Evolutionary conservation across 2,888 invertebrate species (phyloP), one percentile per base, ranked within the genome.

Genomic region (Xestia rhomboidea): DNA sequence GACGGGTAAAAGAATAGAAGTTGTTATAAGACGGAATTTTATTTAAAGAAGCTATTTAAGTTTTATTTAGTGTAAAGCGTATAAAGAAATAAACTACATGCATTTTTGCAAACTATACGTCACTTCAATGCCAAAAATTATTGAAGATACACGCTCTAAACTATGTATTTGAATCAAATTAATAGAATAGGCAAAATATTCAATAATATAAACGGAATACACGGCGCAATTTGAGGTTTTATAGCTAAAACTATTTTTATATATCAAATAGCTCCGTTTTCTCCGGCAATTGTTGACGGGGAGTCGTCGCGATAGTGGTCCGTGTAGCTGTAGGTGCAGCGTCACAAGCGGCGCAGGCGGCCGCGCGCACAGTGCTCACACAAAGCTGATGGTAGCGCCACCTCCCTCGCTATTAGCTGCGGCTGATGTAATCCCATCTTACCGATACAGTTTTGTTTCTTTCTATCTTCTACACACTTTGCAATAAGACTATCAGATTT

Each of bases 401-500:
- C 11, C 62, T 62, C 41, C 41, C 21, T 5, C n/a, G 30, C 41
- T 44, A 21, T 63, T 51, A 51, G 11, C 21, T 41, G 63, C 49
- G 34, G 27, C 24, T 27, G 41, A 38, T 79, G 38, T 21, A n/a
- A 46, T 49, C n/a, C n/a, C 24, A 51, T 44, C 10, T 30, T 18
- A 51, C 15, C 21, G 30, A 27, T 10, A 60, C 6, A 1, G n/a
- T 38, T 30, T 41, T 49, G 38, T 62, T 49, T 49, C 10, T 41
- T 24, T 21, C 21, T 18, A 41, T 34, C 44, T 69, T 21, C 1
- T n/a, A 5, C 38, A 60, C 41, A 44, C 2, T 68, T 57, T 15
- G 41, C n/a, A 44, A 51, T 70, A 62, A n/a, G 7, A 63, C 27
- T 51, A 49, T 44, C 41, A 51, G 71, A 63, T 70, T 44, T 44